Conservation (phyloP, 2,888 invertebrate species). For the Aphelenchoides bicaudatus region DNA sequence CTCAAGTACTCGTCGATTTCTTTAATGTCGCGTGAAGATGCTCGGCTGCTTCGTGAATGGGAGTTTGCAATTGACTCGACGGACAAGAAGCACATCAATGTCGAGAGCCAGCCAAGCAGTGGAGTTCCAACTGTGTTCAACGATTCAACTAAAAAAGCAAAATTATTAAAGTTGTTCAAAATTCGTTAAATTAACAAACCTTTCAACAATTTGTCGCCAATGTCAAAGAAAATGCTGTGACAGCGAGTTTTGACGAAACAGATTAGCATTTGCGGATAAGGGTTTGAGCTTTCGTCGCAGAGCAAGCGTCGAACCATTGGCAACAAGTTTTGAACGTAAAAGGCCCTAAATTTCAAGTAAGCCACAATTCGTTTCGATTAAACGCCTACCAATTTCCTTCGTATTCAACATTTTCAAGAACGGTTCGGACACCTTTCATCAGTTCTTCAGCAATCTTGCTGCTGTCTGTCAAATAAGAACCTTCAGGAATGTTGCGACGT, state of each 20-base stretch:
- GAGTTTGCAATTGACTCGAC: slow-evolving; percentile 2
- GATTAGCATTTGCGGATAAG: slow-evolving; percentile 26
- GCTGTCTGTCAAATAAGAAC: background rate
- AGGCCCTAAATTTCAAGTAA: slow-evolving; percentile 19
- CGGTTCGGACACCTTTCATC: background rate
- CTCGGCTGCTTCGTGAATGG: no score
- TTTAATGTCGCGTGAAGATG: no score
- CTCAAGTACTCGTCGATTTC: no score
- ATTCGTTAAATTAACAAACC: background rate
- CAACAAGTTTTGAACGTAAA: slow-evolving; percentile 25
- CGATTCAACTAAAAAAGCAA: background rate
- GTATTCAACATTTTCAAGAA: no score
- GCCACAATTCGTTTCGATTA: no score
- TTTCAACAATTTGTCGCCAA: slow-evolving; percentile 1
- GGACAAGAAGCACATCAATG: slow-evolving; percentile 25
- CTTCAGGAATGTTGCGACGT: slow-evolving; percentile 2
- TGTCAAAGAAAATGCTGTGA: slow-evolving; percentile 43
- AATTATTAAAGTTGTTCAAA: background rate
- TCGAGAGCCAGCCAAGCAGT: slow-evolving; percentile 26
- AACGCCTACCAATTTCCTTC: no score
- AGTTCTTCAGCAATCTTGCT: background rate
- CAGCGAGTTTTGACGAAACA: slow-evolving; percentile 49
- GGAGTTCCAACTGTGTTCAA: background rate
- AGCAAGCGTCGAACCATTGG: slow-evolving; percentile 31
- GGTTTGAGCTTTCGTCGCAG: slow-evolving; percentile 34